Evolutionary conservation across 2,888 invertebrate genomes (phyloP).

Genomic region (Macrophya alboannulata): DNA sequence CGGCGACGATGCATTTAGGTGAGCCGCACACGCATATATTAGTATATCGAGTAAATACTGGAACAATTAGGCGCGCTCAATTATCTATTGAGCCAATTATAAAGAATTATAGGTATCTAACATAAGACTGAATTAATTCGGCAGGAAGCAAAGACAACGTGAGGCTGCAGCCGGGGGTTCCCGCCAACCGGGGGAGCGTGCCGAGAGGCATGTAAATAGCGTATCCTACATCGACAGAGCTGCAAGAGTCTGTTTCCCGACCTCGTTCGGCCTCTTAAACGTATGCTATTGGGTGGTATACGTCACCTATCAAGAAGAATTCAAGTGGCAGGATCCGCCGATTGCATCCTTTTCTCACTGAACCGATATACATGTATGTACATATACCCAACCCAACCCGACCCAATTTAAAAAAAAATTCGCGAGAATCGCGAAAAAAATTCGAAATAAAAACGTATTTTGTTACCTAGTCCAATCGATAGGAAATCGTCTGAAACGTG

Average conservation of each 20-base stretch:
- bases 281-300: conserved; percentile 95
- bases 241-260: conserved; percentile 91
- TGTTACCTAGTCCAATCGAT: too few species aligned
- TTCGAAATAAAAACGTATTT: too few species aligned
- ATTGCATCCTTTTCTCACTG: conserved; percentile 82
- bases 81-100: neutral
- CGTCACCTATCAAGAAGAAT: conserved; percentile 89
- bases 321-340: conserved; percentile 88
- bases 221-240: conserved; percentile 93
- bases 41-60: neutral
- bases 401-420: too few species aligned
- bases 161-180: conserved; percentile 83
- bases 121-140: neutral
- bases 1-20: conserved; percentile 88
- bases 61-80: neutral
- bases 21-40: conserved; percentile 43
- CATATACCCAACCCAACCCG: too few species aligned
- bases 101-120: conserved; percentile 4
- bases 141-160: conserved; percentile 86
- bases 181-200: conserved; percentile 74
- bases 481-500: too few species aligned
- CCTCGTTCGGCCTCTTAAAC: conserved; percentile 93
- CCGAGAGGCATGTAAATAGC: conserved; percentile 89
- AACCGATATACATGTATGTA: conserved; percentile 58
- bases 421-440: too few species aligned